phyloP scores from a whole-genome alignment of 37 sponge, comb jelly and placozoan genomes.

The Chondrilla cf. caribensis region DNA sequence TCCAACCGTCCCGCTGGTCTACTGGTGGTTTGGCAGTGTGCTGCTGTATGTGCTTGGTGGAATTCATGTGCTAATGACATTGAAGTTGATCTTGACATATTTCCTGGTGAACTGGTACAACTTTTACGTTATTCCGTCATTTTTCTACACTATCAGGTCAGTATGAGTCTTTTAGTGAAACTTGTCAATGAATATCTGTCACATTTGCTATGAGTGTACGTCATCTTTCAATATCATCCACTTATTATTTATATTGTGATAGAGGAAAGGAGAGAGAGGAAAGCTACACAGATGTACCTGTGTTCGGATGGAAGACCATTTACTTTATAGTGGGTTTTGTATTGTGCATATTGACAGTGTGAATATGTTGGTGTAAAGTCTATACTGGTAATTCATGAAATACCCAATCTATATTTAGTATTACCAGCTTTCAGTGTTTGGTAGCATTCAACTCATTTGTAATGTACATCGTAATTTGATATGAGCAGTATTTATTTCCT shows the following conservation, averaged over 20 bases:
- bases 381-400: too few relatives aligned
- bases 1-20: neutral
- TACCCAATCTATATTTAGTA: too few relatives aligned
- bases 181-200: neutral
- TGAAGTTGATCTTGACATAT: constrained; percentile 58
- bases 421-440: too few relatives aligned
- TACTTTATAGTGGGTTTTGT: constrained; percentile 29
- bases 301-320: constrained; percentile 36
- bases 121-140: constrained; percentile 37
- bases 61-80: constrained; percentile 45
- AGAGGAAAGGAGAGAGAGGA: constrained; percentile 5
- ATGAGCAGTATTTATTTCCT: too few relatives aligned
- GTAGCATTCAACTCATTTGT: too few relatives aligned
- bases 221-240: too few relatives aligned
- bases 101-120: constrained; percentile 58
- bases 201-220: too few relatives aligned
- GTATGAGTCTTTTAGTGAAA: too few relatives aligned
- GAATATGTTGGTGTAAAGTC: too few relatives aligned
- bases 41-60: constrained; percentile 47
- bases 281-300: constrained; percentile 33
- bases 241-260: neutral
- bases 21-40: constrained; percentile 6
- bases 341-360: too few relatives aligned
- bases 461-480: too few relatives aligned
- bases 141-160: constrained; percentile 31